phyloP scores from a whole-genome alignment of 1,140 invertebrate species.

The Calephelis virginiensis region DNA sequence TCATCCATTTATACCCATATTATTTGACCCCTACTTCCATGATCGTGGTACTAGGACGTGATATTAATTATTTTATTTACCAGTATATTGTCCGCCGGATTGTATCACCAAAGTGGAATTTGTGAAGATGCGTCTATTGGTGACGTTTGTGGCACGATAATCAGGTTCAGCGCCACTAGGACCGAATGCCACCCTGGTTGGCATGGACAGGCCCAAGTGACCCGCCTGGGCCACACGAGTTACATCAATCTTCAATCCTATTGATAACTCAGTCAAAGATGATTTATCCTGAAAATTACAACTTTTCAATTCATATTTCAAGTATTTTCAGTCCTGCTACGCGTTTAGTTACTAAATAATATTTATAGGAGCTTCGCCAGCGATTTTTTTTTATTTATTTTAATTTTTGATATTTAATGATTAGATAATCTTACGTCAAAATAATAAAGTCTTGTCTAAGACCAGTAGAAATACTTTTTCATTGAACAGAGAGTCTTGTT shows the following conservation, averaged over 20 bases:
- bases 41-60: no score
- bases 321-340: background rate
- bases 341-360: no score
- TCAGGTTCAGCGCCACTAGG: conserved; percentile 94
- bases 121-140: conserved; percentile 84
- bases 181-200: conserved; percentile 94
- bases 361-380: no score
- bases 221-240: conserved; percentile 84
- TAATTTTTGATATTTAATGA: no score
- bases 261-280: conserved; percentile 84
- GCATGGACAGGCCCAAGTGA: conserved; percentile 87
- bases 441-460: no score
- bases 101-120: conserved; percentile 84
- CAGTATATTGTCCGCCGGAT: conserved; percentile 86
- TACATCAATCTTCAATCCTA: conserved; percentile 82
- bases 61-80: conserved; percentile 48
- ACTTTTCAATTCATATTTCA: background rate
- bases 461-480: no score
- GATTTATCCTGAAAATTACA: conserved; percentile 48
- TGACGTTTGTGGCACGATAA: conserved; percentile 88
- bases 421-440: no score
- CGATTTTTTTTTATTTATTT: no score
- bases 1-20: no score
- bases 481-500: no score
- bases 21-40: no score